Conservation (phyloP, 53 echinoderm and acorn worm genomes). For the Zoroaster sp. region DNA sequence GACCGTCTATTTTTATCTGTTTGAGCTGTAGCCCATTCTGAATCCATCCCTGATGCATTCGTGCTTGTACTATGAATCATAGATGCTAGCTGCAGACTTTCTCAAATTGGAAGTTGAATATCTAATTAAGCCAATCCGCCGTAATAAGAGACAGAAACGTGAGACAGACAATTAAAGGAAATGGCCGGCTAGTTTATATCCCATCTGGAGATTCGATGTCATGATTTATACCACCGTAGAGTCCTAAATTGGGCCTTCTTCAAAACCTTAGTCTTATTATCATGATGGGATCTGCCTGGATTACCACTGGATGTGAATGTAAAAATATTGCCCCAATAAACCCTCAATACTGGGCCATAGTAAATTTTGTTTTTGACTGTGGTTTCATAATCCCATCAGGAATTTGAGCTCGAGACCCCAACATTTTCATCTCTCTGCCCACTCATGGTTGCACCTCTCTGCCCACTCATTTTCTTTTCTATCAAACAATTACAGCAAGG, state of each 20-base stretch:
- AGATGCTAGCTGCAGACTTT: not conserved
- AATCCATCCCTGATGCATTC: too few relatives aligned
- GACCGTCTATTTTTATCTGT: too few relatives aligned
- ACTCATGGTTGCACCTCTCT: not conserved
- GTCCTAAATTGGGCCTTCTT: not conserved
- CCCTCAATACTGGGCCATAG: not conserved
- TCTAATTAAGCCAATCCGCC: not conserved
- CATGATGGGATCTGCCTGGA: not conserved
- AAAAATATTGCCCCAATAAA: not conserved
- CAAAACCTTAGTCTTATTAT: not conserved
- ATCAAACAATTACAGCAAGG: constrained; percentile 20
- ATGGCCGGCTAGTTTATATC: not conserved
- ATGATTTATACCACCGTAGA: not conserved
- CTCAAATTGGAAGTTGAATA: not conserved
- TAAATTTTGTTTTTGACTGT: not conserved
- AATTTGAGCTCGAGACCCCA: not conserved
- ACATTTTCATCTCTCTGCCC: not conserved
- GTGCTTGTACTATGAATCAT: too few relatives aligned
- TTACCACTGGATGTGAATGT: not conserved
- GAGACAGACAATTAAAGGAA: not conserved
- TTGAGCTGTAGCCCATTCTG: too few relatives aligned
- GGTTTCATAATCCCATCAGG: not conserved
- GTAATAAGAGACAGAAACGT: not conserved
- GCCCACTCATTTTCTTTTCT: constrained; percentile 10
- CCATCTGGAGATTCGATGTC: not conserved